Conservation (phyloP, 2,797 vertebrate genomes). For the Poecilia gillii region DNA sequence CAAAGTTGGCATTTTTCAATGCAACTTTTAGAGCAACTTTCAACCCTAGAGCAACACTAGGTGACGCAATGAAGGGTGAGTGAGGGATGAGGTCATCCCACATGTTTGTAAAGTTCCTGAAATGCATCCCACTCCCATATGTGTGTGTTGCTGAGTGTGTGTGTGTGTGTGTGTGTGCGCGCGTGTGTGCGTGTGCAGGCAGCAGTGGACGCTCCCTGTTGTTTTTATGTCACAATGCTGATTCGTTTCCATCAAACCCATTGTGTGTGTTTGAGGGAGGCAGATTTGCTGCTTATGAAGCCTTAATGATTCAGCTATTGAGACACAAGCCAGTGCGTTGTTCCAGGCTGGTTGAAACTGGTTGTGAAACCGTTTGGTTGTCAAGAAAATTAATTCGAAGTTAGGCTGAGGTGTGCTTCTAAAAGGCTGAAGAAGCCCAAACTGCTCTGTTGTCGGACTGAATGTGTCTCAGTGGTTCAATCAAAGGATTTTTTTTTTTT, state of each 20-base stretch:
- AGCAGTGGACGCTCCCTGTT: background rate
- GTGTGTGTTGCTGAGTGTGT: background rate
- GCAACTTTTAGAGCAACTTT: too few relatives aligned
- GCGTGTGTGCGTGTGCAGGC: background rate
- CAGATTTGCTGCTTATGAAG: background rate
- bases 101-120: background rate
- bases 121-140: background rate
- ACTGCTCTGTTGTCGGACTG: conserved; percentile 5
- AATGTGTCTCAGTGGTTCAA: conserved; percentile 49
- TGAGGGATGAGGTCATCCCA: background rate
- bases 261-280: background rate
- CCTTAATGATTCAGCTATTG: background rate
- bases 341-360: conserved; percentile 9
- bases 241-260: background rate
- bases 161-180: background rate
- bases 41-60: too few relatives aligned
- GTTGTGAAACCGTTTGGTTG: background rate
- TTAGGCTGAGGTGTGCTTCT: conserved; percentile 32
- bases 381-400: conserved; percentile 5
- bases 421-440: background rate
- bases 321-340: conserved; percentile 23
- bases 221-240: background rate
- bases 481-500: background rate
- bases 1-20: too few relatives aligned
- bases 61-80: background rate